phyloP scores from a whole-genome alignment of 2,113 vertebrate species.

The Scopus umbretta region DNA sequence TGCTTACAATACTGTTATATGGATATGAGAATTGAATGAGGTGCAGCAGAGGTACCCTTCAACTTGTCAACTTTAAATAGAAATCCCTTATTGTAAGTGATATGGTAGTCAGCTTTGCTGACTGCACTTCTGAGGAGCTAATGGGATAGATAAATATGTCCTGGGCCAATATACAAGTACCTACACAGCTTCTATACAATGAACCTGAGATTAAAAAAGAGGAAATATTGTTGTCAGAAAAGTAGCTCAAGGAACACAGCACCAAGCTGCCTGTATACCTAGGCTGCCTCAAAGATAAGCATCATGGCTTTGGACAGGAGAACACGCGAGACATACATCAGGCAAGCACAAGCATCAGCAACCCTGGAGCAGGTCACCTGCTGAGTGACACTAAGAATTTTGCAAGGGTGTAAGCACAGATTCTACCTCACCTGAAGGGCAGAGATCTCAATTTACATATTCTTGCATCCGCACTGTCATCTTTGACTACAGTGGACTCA shows the following conservation, averaged over 20 bases:
- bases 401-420: background rate
- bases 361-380: background rate
- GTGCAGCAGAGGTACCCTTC: background rate
- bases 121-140: background rate
- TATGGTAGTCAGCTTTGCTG: background rate
- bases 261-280: background rate
- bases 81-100: background rate
- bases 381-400: background rate
- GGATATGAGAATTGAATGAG: background rate
- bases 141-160: background rate
- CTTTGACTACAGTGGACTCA: background rate
- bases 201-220: background rate
- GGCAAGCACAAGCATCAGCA: background rate
- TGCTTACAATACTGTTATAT: background rate
- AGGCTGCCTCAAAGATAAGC: background rate
- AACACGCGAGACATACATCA: fast-evolving
- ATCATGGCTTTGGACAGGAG: background rate
- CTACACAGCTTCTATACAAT: background rate
- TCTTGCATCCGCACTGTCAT: background rate
- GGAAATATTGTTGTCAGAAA: background rate
- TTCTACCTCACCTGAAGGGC: background rate
- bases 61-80: background rate
- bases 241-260: background rate
- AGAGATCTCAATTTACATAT: background rate
- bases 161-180: background rate